Base-by-base conservation (phyloP, 2,888 invertebrate genomes). In the Melanargia galathea region DNA sequence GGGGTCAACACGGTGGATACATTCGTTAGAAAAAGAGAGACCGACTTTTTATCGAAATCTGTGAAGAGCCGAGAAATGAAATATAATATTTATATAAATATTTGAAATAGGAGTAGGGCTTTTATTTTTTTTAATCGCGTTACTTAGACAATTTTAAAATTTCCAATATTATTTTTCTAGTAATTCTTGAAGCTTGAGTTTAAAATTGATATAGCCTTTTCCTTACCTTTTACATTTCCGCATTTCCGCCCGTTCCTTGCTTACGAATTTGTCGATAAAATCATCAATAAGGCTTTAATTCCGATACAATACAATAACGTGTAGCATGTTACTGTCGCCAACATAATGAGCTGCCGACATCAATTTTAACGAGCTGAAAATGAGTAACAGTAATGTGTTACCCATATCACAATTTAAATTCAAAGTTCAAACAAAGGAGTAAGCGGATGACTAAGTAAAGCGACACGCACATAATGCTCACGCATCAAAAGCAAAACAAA, bases 401-500 rank as follows among this genome's bases (percentile, higher is more conserved):
- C 5, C 52, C 52, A 20, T 52, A 52, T 52, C 30, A 35, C 35
- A 35, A 52, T 33, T 52, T 52, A 51, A 33, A 51, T 51, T 51
- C 30, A 56, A 26, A 30, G 11, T 16, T 57, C 43, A 56, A 51
- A 66, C 67, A 64, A 64, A 64, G 67, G 61, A 55, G 24, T 30
- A 16, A 52, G n/a, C 49, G 49, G n/a, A 64, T 67, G 67, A 67
- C 43, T 67, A 62, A 67, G 30, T 26, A 26, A n/a, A 26, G 30
- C 58, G 16, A 40, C 52, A 52, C 52, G 61, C 59, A 60, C 62
- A 38, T 54, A n/a, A n/a, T 48, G 40, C 22, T 38, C 52, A 33
- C 43, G 26, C 49, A 38, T 64, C 56, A 64, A 64, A 62, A 38
- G 62, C 56, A 64, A 64, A 62, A 67, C 66, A 67, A 67, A 67